A percentile compares a stretch with the other conserved stretches of the same genome.
Conservation (phyloP, 2,888 invertebrate species). For the Electrophaes corylata region DNA sequence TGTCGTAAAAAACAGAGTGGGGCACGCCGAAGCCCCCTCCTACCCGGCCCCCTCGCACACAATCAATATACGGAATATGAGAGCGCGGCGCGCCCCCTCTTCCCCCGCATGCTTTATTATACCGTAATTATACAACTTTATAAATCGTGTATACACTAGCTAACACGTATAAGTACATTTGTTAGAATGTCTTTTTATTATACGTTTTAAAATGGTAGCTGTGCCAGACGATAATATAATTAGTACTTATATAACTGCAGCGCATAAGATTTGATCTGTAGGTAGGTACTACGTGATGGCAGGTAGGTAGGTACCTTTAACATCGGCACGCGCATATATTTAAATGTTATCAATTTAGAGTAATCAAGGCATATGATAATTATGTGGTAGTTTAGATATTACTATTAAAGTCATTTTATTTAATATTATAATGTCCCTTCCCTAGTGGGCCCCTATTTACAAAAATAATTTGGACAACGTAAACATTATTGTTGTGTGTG, state of each 20-base stretch:
- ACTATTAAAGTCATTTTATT: not conserved
- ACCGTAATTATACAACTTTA: slow-evolving; percentile 84
- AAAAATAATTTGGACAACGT: slow-evolving; percentile 51
- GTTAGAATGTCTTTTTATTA: slow-evolving; percentile 19
- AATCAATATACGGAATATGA: slow-evolving; percentile 85
- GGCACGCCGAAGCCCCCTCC: slow-evolving; percentile 84
- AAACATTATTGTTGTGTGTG: slow-evolving; percentile 39
- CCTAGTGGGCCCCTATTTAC: slow-evolving; percentile 61
- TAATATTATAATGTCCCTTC: slow-evolving; percentile 42
- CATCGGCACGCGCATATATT: not conserved
- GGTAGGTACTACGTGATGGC: no score
- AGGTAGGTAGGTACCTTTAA: not conserved
- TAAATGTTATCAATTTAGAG: not conserved
- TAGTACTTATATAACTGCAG: slow-evolving; percentile 29
- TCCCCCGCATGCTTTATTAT: slow-evolving; percentile 84
- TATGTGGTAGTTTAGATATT: not conserved
- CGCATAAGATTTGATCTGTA: slow-evolving; percentile 29
- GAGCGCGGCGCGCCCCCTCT: slow-evolving; percentile 84
- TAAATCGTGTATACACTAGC: slow-evolving; percentile 67
- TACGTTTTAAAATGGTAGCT: slow-evolving; percentile 3
- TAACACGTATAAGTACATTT: slow-evolving; percentile 60
- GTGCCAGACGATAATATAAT: slow-evolving; percentile 18
- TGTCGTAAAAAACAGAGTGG: slow-evolving; percentile 85
- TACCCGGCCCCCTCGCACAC: slow-evolving; percentile 83
- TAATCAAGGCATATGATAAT: not conserved